phyloP scores from a whole-genome alignment of 2,113 vertebrate species.

The Clarias macrocephalus region DNA sequence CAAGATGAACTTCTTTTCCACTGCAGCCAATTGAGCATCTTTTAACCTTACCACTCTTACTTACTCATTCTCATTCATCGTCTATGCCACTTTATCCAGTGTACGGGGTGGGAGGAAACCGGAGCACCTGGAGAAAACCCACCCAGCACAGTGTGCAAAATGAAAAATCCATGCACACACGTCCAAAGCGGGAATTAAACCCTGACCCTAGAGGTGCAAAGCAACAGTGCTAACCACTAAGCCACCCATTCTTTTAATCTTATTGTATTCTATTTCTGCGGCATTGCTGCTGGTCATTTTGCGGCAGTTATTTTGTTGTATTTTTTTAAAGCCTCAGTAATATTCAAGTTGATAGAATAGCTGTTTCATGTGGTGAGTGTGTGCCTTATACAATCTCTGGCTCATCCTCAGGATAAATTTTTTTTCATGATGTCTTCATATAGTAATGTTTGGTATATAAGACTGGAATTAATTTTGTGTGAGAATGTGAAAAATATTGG shows the following conservation, averaged over 20 bases:
- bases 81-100: too few species aligned
- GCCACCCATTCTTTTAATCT: too few species aligned
- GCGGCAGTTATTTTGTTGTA: not conserved
- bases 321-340: not conserved
- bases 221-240: too few species aligned
- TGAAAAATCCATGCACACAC: too few species aligned
- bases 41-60: not conserved
- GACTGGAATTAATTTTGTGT: not conserved
- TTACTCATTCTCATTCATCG: too few species aligned
- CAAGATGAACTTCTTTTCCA: not conserved
- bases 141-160: too few species aligned
- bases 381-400: constrained; percentile 35
- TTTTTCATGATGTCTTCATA: constrained; percentile 4
- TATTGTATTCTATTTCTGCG: not conserved
- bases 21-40: not conserved
- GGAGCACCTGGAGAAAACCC: too few species aligned
- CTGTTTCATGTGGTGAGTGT: not conserved
- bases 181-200: too few species aligned
- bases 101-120: too few species aligned
- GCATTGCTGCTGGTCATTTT: not conserved
- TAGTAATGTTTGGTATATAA: not conserved
- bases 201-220: too few species aligned
- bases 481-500: not conserved
- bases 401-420: constrained; percentile 37
- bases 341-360: not conserved